Conservation (phyloP, 2,888 invertebrate genomes). For the Serripes groenlandicus region DNA sequence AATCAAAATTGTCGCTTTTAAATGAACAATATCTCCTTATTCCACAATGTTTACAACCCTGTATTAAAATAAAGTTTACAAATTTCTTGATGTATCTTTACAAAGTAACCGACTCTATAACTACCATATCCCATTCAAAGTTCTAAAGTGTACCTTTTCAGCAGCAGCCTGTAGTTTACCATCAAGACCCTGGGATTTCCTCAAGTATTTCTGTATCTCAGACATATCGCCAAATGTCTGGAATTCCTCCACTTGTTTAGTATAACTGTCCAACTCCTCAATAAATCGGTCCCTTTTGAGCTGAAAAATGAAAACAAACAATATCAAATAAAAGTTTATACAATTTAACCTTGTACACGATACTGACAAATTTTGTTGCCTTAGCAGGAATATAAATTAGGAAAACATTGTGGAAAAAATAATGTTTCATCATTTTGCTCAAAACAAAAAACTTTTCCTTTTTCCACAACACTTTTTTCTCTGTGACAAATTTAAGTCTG, state of each 20-base stretch:
- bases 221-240: slow-evolving; percentile 95
- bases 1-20: too few relatives aligned
- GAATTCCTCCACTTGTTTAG: slow-evolving; percentile 93
- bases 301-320: slow-evolving; percentile 77
- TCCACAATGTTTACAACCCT: too few relatives aligned
- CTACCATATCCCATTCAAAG: too few relatives aligned
- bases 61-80: too few relatives aligned
- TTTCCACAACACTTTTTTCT: neutral
- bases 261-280: slow-evolving; percentile 93
- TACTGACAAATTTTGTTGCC: neutral
- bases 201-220: slow-evolving; percentile 93
- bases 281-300: slow-evolving; percentile 92
- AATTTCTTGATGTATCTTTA: too few relatives aligned
- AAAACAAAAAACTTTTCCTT: neutral
- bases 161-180: slow-evolving; percentile 91
- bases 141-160: slow-evolving; percentile 86
- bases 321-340: neutral
- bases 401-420: neutral
- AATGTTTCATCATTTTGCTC: neutral
- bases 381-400: neutral
- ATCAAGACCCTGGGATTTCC: slow-evolving; percentile 93
- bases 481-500: neutral
- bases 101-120: too few relatives aligned
- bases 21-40: too few relatives aligned
- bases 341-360: neutral